phyloP scores from a whole-genome alignment of 2,888 invertebrate genomes.

The Nemotelus nigrinus region DNA sequence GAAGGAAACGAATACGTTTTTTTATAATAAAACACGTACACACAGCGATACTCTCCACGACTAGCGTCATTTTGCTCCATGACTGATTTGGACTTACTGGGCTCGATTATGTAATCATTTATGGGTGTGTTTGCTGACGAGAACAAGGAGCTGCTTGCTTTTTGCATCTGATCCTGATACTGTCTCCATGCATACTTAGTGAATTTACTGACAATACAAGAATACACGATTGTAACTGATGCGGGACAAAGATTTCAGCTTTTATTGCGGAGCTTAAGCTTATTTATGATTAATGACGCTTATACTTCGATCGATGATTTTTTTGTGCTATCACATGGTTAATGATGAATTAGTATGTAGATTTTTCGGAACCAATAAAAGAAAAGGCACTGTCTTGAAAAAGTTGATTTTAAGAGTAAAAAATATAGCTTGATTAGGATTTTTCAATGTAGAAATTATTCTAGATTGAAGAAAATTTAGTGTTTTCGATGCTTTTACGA shows the following conservation, averaged over 20 bases:
- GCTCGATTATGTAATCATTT: slow-evolving; percentile 38
- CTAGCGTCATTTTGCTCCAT: not conserved
- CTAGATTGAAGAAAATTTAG: too few relatives aligned
- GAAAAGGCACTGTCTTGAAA: too few relatives aligned
- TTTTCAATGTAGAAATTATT: too few relatives aligned
- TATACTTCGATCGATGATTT: slow-evolving; percentile 25
- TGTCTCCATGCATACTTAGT: not conserved
- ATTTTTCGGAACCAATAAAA: not conserved
- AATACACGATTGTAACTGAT: slow-evolving; percentile 28
- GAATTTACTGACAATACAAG: slow-evolving; percentile 34
- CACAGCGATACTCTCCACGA: too few relatives aligned
- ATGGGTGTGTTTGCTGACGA: slow-evolving; percentile 42
- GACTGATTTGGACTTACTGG: not conserved
- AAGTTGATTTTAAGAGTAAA: too few relatives aligned
- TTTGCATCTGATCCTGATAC: slow-evolving; percentile 20
- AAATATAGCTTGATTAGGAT: too few relatives aligned
- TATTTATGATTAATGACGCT: slow-evolving; percentile 33
- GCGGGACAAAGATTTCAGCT: slow-evolving; percentile 3
- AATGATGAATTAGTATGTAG: not conserved
- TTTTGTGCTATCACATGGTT: slow-evolving; percentile 21
- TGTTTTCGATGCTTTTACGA: too few relatives aligned
- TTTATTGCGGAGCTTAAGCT: slow-evolving; percentile 19
- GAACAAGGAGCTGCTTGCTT: slow-evolving; percentile 20
- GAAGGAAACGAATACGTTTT: too few relatives aligned
- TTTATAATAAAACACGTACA: too few relatives aligned